phyloP scores from a whole-genome alignment of 2,113 vertebrate genomes.

The Geococcyx californianus region DNA sequence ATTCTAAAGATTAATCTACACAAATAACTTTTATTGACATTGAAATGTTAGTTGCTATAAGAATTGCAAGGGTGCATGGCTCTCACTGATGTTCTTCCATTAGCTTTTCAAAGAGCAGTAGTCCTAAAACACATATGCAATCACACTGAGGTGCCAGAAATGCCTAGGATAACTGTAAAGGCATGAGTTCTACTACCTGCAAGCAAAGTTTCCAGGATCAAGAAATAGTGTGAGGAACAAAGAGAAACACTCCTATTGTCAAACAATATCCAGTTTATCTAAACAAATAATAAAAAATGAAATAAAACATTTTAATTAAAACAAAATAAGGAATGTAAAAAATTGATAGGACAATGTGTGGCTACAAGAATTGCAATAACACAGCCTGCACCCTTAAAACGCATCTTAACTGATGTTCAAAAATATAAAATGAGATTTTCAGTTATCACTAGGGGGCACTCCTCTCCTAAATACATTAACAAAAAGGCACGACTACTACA shows the following conservation, averaged over 20 bases:
- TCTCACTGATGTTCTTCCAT: background rate
- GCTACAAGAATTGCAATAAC: background rate
- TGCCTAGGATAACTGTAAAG: background rate
- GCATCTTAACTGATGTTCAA: rapidly evolving
- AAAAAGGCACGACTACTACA: background rate
- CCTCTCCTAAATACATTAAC: background rate
- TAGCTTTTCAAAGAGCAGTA: background rate
- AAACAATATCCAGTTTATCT: background rate
- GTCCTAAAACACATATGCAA: background rate
- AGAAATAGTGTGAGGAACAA: background rate
- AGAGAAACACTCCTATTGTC: background rate
- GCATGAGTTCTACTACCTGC: background rate
- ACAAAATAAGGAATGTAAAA: background rate
- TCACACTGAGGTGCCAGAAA: background rate
- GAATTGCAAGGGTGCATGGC: background rate
- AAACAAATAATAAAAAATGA: background rate
- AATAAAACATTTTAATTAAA: background rate
- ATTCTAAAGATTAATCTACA: background rate
- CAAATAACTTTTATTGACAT: background rate
- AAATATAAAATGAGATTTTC: background rate
- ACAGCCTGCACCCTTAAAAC: background rate
- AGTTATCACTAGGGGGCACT: constrained; percentile 52
- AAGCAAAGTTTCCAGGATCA: background rate
- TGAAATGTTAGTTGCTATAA: background rate
- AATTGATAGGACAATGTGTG: background rate